Evolutionary conservation across 2,113 vertebrate genomes (phyloP), one percentile per base, ranked within the genome.

Genomic region (Probosciger aterrimus): DNA sequence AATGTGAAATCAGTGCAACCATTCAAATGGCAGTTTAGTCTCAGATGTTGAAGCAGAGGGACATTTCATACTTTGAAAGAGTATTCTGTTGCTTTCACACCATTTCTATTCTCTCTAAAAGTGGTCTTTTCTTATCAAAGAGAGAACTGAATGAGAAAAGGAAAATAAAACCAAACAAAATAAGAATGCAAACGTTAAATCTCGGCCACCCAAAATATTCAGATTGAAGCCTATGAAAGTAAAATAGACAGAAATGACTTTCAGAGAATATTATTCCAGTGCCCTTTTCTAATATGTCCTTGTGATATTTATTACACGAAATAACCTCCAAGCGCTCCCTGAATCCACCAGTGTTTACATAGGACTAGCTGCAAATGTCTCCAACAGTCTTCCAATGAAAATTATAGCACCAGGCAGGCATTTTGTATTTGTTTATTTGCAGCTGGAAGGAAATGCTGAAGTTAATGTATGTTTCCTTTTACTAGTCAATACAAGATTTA

Each of bases 291-390:
- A 83, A 88, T 35, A 79, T 81, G 87, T 94, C 68, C 63, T 86
- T 73, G 82, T 60, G 50, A 75, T 96, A 93, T 97, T 97, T 97
- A 95, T 86, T 91, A 91, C 96, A 97, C 94, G 86, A 97, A 97
- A 95, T 95, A 97, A 92, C 94, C 60, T 91, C 31, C 50, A 88
- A 79, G 78, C 82, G 71, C 74, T 93, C 89, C 92, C 64, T 88
- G 55, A 94, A 86, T 78, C 47, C 86, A 80, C 84, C 44, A 81
- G 2, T 94, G 90, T 97, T 97, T 96, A 96, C 52, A 83, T 1
- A 94, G 47, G 73, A 85, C 46, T 88, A 59, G 59, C 63, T 95
- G 64, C 57, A 96, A 97, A 89, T 60, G 93, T 78, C 67, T 90
- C 30, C 64, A 86, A 74, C 46, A 57, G 63, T 90, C 39, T 90